Evolutionary conservation across 2,888 invertebrate genomes (phyloP), one percentile per base, ranked within the genome.

Genomic region (Azorinus chamasolen): DNA sequence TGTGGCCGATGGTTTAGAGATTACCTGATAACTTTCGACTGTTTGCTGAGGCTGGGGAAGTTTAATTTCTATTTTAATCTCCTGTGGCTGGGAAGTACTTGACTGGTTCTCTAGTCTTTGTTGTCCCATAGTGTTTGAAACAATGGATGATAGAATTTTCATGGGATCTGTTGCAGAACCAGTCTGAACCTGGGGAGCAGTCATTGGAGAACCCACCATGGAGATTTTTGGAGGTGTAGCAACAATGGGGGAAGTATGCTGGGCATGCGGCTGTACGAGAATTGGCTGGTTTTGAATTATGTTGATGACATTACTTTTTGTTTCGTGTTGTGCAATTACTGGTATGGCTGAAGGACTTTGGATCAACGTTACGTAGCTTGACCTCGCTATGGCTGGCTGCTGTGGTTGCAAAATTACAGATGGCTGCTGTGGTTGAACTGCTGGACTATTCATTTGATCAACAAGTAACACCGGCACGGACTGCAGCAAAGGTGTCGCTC

Each of bases 21-120:
- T 25, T 50, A 22, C n/a, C 20, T 59, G 22, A 32, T 32, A 32
- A 10, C 32, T 10, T 10, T 32, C 5, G n/a, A 32, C 32, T 37
- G 46, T 45, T 10, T 37, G 27, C 8, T 5, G 48, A 14, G 37
- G 10, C 16, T 62, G 76, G 14, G 72, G 76, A 20, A 89, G 72
- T 64, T 87, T 83, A 24, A 89, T 85, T 72, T 89, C 86, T 37
- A 89, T 88, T 61, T 87, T 88, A 20, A 88, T 87, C 71, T 89
- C 88, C 63, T 86, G 82, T 20, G 70, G 68, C 25, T 69, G 58
- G 18, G 59, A 22, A 25, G 58, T 24, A 3, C 18, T 22, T 0
- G 66, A 39, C 10, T 58, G 62, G 41, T 61, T 54, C 18, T 32
- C 39, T 3, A 39, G 5, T 48, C 25, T 57, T 48, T 70, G 69